Base-by-base conservation (phyloP, 2,888 invertebrate genomes). In the Ornithoptera priamus region DNA sequence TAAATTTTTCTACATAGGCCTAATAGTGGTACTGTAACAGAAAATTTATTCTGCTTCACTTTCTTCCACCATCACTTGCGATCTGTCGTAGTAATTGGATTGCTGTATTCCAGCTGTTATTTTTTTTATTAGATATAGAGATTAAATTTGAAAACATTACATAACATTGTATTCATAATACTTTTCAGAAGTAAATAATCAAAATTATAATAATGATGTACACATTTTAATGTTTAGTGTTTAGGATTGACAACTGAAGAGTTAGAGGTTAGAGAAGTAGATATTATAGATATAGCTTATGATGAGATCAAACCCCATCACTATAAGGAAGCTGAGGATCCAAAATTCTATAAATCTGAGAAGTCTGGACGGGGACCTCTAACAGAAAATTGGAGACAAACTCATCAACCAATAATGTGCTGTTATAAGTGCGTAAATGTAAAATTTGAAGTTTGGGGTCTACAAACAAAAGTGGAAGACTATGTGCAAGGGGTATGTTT, bases 401-500 rank as follows among this genome's bases (percentile, higher is more conserved):
- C 91, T 0, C 94, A 93, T 46, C 92, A 93, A 72, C 98, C 98
- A 0, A 95, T 98, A 64, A 98, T 98, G 98, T 98, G 98, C 88
- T 98, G 98, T 72, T 98, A 98, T 82, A 98, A 98, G 88, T 90
- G 96, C 67, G 97, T 98, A 0, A 94, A 95, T 81, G 96, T 96
- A 50, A 96, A 95, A 72, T 98, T 98, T 86, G 98, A 98, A 88
- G 96, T 98, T 6, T 98, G 98, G 97, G 98, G 98, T 0, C 88
- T 98, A 72, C 98, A 98, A 88, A 97, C 97, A 2, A 95, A 94
- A 85, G 97, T 97, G 0, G 98, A 98, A 86, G 96, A 97, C 70
- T 97, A 96, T 85, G 95, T 97, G 67, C 98, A 98, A 78, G 95
- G 94, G 78, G 97, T 97, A 93, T 76, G 87, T 84, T 65, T 17